Base-by-base conservation (phyloP, 2,888 invertebrate species). In the Melanargia galathea region DNA sequence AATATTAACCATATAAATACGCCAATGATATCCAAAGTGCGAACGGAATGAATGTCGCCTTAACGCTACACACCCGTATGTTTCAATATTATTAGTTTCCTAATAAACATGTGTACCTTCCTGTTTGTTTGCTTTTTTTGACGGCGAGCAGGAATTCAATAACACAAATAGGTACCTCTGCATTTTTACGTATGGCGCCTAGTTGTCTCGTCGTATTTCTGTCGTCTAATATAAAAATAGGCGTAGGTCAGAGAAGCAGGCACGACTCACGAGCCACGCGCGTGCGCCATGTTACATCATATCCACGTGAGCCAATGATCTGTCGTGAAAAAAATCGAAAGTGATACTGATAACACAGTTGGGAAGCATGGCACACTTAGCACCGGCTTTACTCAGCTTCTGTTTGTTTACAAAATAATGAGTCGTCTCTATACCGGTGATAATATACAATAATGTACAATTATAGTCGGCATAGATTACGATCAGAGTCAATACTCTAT, bases 181-280 rank as follows among this genome's bases (percentile, higher is more conserved):
- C 30, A 13, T 49, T 49, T 49, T 22, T 30, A 30, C 30, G 18
- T 43, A 20, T 45, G 18, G 43, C 30, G 30, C 26, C n/a, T 3
- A 16, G 56, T 58, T 48, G 58, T 58, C 35, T 58, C 11, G 20
- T 58, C 48, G 58, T 22, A 35, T 13, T 8, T 20, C 16, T 16
- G 35, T 58, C 58, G 58, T 48, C 22, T 33, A 22, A n/a, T 48
- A 16, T 58, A 58, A 58, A 48, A 35, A 58, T 58, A 48, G 35
- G 33, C 22, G 48, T 48, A 58, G 35, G 33, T 58, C 58, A 35
- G 13, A 58, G 35, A 45, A 35, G 48, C 30, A 49, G 13, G 7
- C 65, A 67, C 65, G 67, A 57, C 35, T 22, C 65, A 67, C 60
- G 67, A 57, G 43, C 18, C 65, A 67, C 60, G 67, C 64, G 65